Evolutionary conservation across 1,140 invertebrate genomes (phyloP), one percentile per base, ranked within the genome.

Genomic region (Cyphomyrmex costatus): DNA sequence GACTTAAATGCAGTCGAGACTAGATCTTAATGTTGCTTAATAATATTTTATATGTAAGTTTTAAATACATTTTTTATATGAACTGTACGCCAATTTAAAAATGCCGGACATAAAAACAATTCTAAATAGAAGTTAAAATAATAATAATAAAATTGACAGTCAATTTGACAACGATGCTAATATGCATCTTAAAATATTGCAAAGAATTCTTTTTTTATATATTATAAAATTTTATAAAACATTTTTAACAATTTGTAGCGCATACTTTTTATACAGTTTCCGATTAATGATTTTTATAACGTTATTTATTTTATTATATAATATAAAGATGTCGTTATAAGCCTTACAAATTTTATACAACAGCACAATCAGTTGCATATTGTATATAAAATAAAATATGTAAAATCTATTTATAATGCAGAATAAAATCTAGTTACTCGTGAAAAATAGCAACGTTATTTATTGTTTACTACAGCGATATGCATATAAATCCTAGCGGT

Each of bases 301-400:
- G 14, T 56, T 30, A 73, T 73, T 70, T 70, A 33, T 27, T 5
- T n/a, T 27, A 42, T n/a, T n/a, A 61, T 83, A 60, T 14, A 14
- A 14, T n/a, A 33, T 53, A 73, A 36, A 74, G n/a, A 33, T 68
- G 24, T 21, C 14, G 4, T n/a, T n/a, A n/a, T 60, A n/a, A 4
- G 36, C 24, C 4, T 83, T 83, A 68, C 61, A 61, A 83, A 83
- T 83, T 60, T 83, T 74, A 24, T 12, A 80, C 46, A 7, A n/a
- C 16, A 21, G 7, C 53, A 21, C 65, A 36, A 71, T 71, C 78
- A 24, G 36, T 58, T 21, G 33, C 24, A 51, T 42, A 30, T n/a
- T n/a, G n/a, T 42, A 33, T 33, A 3, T 7, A 19, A 60, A 51
- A 8, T 70, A n/a, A 73, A 46, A 74, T 33, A n/a, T n/a, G n/a